These are phyloP conservation scores for Chloropsis cyanopogon DNA, from an alignment of 2,113 vertebrate species.

Conservation along the genomic window DNA sequence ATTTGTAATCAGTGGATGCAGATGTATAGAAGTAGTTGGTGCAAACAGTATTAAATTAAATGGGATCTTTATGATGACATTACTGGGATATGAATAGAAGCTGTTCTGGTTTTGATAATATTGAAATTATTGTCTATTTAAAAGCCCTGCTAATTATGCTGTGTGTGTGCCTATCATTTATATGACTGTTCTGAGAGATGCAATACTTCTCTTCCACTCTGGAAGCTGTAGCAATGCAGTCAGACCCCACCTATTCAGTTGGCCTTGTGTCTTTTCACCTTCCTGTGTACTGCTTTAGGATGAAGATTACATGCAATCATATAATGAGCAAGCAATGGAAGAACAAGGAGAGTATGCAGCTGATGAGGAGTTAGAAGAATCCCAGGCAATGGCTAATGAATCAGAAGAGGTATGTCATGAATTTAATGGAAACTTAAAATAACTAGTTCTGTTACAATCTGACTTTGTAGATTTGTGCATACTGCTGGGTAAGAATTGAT, in stretches of 20 bases:
- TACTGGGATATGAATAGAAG: neutral
- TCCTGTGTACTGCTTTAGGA: constrained; percentile 67
- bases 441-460: neutral
- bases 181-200: neutral
- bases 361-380: constrained; percentile 72
- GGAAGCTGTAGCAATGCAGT: neutral
- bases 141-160: neutral
- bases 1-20: neutral
- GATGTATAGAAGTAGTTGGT: neutral
- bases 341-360: constrained; percentile 71
- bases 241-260: neutral
- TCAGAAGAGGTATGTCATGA: constrained; percentile 79
- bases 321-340: constrained; percentile 66
- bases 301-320: constrained; percentile 82
- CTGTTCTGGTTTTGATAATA: neutral
- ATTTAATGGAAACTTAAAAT: constrained; percentile 8
- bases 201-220: neutral
- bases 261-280: neutral
- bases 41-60: neutral
- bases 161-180: neutral
- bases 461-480: neutral
- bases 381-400: constrained; percentile 74
- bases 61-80: neutral
- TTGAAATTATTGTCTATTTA: neutral
- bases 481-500: neutral